A percentile compares a stretch with the other conserved stretches of the same genome.
These are phyloP conservation scores for Melikaiella ostensackeni DNA, from an alignment of 2,888 invertebrate species.

Conservation along the genomic window DNA sequence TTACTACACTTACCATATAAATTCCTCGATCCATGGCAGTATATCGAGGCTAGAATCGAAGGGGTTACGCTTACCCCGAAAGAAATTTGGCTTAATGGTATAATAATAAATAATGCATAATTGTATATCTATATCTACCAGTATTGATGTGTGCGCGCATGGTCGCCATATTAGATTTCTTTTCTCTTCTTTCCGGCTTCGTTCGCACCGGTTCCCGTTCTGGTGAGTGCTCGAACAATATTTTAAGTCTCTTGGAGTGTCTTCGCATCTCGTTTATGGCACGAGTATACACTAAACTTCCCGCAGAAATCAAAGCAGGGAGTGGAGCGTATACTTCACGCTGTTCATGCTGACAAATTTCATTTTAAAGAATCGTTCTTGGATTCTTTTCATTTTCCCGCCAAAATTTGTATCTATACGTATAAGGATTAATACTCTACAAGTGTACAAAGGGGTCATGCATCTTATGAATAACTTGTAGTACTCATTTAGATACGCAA, in stretches of 20 bases:
- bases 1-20: no score
- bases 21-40: no score
- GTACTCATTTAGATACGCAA: no score
- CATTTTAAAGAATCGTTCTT: not conserved
- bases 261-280: constrained; percentile 11
- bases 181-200: constrained; percentile 22
- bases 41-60: no score
- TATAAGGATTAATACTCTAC: not conserved
- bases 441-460: not conserved
- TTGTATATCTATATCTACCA: not conserved
- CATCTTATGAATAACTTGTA: no score
- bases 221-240: constrained; percentile 25
- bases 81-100: no score
- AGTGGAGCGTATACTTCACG: not conserved
- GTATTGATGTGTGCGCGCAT: constrained; percentile 19
- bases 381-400: not conserved
- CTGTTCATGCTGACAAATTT: constrained; percentile 11
- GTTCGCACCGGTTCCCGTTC: constrained; percentile 15
- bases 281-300: constrained; percentile 18
- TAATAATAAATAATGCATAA: no score
- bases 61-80: no score
- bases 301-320: not conserved
- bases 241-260: constrained; percentile 17
- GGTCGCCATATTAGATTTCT: constrained; percentile 35
- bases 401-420: not conserved